Evolutionary conservation across 2,888 invertebrate species (phyloP).

Genomic region (Leptopilina myrica): DNA sequence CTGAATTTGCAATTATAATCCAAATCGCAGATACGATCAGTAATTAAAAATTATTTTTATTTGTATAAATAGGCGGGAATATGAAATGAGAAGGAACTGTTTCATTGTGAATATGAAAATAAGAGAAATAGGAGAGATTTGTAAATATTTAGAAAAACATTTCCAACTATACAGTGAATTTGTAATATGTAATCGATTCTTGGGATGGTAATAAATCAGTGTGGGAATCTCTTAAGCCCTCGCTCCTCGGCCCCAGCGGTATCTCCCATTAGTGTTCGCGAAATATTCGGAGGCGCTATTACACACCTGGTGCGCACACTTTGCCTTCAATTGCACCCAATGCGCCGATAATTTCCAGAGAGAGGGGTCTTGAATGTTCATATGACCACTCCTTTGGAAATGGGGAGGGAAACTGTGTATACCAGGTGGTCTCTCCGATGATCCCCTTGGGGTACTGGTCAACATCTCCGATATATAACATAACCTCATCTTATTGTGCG

Average conservation of each 20-base stretch:
- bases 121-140: too few species aligned
- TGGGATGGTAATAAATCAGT: background rate
- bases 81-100: too few species aligned
- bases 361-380: background rate
- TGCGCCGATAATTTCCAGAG: constrained; percentile 60
- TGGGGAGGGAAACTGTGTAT: constrained; percentile 17
- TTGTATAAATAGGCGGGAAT: background rate
- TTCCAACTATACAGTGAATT: background rate
- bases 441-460: constrained; percentile 59
- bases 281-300: background rate
- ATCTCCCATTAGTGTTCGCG: constrained; percentile 13
- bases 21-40: background rate
- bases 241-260: background rate
- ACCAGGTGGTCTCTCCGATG: constrained; percentile 52
- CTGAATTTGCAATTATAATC: constrained; percentile 10
- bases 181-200: background rate
- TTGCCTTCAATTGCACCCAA: constrained; percentile 55
- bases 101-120: too few species aligned
- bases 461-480: constrained; percentile 61
- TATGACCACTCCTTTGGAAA: background rate
- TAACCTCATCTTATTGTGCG: constrained; percentile 64
- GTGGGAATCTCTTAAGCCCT: constrained; percentile 21
- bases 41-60: constrained; percentile 3
- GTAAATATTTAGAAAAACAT: too few species aligned
- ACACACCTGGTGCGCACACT: constrained; percentile 29